Base-by-base conservation (phyloP, 1,140 invertebrate species). In the Coenobita brevimanus region DNA sequence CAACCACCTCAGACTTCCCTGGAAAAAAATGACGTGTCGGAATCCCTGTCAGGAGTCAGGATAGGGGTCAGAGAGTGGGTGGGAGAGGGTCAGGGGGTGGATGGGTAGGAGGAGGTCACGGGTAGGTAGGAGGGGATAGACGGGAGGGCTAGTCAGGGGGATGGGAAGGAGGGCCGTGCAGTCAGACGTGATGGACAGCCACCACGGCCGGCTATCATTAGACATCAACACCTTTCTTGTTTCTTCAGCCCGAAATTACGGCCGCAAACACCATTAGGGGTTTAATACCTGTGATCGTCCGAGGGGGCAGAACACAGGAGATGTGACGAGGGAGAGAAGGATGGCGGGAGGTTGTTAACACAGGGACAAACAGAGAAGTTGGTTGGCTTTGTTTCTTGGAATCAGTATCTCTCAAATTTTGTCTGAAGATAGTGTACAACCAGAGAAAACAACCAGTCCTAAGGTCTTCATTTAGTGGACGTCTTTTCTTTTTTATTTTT, bases 161-260 rank as follows among this genome's bases (percentile, higher is more conserved):
- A 71, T 3, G 24, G 67, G 67, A 33, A 38, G n/a, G 24, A 71
- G 73, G 57, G 67, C 50, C 21, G 50, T 43, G 50, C 27, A 78
- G 64, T 27, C 76, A 13, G 10, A 17, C 43, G 46, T 80, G 84
- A 87, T 80, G 75, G 84, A 87, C 76, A 80, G 46, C 60, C 84
- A 71, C 84, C 46, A 24, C 64, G 36, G 24, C 73, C 76, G 41
- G 46, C 76, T 87, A 87, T 81, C 84, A 87, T 87, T 87, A 87
- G 57, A 54, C 84, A 81, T 87, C 84, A 87, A 87, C 84, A 87
- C 76, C 84, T 87, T 80, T 60, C 84, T 87, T 80, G 78, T 81
- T 87, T 83, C 81, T 67, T 87, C 84, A 71, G 43, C 78, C 84
- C 84, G 57, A 87, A 87, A 87, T 87, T 87, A 81, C 76, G 62